A percentile compares a stretch with the other conserved stretches of the same genome.
Conservation (phyloP, 2,888 invertebrate species). For the Andricus curvator region DNA sequence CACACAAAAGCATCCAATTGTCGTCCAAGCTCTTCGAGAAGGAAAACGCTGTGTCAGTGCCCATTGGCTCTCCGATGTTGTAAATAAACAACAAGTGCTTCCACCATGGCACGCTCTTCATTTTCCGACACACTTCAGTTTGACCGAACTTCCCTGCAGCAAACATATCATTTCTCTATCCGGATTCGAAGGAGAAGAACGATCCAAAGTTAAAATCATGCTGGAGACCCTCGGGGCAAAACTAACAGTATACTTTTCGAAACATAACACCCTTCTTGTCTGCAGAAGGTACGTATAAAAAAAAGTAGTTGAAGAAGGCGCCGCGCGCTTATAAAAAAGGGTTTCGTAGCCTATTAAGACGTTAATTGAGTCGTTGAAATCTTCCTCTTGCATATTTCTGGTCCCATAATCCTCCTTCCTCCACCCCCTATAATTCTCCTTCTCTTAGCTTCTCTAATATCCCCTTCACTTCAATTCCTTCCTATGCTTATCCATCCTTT, state of each 20-base stretch:
- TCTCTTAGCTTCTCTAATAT: too few relatives aligned
- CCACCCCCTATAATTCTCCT: too few relatives aligned
- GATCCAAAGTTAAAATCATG: conserved; percentile 90
- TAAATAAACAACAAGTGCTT: conserved; percentile 89
- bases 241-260: conserved; percentile 87
- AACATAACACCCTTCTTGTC: conserved; percentile 88
- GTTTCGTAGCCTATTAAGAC: too few relatives aligned
- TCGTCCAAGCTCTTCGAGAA: conserved; percentile 89
- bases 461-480: too few relatives aligned
- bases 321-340: too few relatives aligned
- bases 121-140: conserved; percentile 87
- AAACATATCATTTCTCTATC: conserved; percentile 91
- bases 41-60: conserved; percentile 88
- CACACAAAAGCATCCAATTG: conserved; percentile 93
- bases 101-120: conserved; percentile 97
- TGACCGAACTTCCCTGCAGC: conserved; percentile 85
- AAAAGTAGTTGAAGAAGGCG: too few relatives aligned
- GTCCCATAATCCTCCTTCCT: too few relatives aligned
- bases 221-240: conserved; percentile 92
- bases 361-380: too few relatives aligned
- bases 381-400: too few relatives aligned
- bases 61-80: conserved; percentile 95
- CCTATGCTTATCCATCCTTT: too few relatives aligned
- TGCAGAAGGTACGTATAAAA: conserved; percentile 80
- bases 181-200: conserved; percentile 94